phyloP scores from a whole-genome alignment of 1,140 invertebrate genomes.

The Cyphomyrmex costatus region DNA sequence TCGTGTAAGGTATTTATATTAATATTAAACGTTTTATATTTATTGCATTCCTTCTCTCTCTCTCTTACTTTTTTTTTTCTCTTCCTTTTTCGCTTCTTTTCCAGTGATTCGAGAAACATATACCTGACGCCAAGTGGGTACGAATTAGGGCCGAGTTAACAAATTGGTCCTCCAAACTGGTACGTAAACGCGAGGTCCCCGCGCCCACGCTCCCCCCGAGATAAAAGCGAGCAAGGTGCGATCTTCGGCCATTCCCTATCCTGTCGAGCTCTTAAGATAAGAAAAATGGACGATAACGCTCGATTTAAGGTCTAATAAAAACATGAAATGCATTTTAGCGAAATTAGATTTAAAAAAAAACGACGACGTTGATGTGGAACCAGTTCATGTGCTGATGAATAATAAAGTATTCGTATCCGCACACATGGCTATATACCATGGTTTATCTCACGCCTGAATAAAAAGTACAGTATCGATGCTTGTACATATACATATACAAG shows the following conservation, averaged over 20 bases:
- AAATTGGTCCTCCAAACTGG: constrained; percentile 70
- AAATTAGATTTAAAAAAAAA: constrained; percentile 50
- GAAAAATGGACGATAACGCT: constrained; percentile 59
- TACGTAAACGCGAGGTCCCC: constrained; percentile 47
- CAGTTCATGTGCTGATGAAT: constrained; percentile 25
- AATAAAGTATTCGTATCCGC: constrained; percentile 38
- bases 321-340: constrained; percentile 61
- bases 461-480: not conserved
- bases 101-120: constrained; percentile 17
- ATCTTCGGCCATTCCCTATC: constrained; percentile 57
- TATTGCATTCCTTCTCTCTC: not conserved
- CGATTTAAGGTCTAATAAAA: constrained; percentile 61
- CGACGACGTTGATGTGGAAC: not conserved
- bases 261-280: constrained; percentile 63
- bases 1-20: constrained; percentile 10
- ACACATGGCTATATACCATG: not conserved
- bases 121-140: constrained; percentile 62
- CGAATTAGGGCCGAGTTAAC: constrained; percentile 73
- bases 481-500: not conserved
- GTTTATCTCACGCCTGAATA: not conserved
- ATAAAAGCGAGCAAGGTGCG: constrained; percentile 60
- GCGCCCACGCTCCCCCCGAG: constrained; percentile 39
- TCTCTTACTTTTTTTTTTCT: not conserved
- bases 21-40: constrained; percentile 38
- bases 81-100: not conserved